phyloP scores from a whole-genome alignment of 2,113 vertebrate species.

The Dipodomys ordii region DNA sequence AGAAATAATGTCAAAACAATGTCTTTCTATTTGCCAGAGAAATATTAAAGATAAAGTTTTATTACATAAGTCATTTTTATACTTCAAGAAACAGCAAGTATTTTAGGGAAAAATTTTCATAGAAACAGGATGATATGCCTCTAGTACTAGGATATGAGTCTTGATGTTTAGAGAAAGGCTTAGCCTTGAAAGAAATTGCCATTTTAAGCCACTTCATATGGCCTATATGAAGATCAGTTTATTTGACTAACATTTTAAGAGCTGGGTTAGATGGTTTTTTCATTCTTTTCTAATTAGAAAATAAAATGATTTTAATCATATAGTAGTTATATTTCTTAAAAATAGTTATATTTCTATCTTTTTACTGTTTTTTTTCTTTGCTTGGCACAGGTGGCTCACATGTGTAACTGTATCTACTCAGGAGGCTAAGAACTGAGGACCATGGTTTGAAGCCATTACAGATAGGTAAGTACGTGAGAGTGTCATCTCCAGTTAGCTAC shows the following conservation, averaged over 20 bases:
- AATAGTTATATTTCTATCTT: no score
- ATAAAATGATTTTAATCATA: background rate
- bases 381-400: no score
- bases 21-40: background rate
- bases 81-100: constrained; percentile 33
- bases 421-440: no score
- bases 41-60: background rate
- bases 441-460: no score
- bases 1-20: background rate
- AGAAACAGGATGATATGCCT: background rate
- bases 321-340: background rate
- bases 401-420: no score
- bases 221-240: constrained; percentile 39
- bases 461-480: no score
- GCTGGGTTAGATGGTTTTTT: background rate
- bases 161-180: constrained; percentile 48
- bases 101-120: constrained; percentile 45
- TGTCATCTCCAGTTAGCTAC: no score
- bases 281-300: constrained; percentile 17
- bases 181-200: constrained; percentile 34
- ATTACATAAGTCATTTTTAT: constrained; percentile 33
- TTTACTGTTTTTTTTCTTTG: no score
- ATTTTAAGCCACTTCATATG: constrained; percentile 4
- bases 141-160: background rate
- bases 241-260: constrained; percentile 21